Conservation (phyloP, 2,888 invertebrate species). For the Deroplatys truncata region DNA sequence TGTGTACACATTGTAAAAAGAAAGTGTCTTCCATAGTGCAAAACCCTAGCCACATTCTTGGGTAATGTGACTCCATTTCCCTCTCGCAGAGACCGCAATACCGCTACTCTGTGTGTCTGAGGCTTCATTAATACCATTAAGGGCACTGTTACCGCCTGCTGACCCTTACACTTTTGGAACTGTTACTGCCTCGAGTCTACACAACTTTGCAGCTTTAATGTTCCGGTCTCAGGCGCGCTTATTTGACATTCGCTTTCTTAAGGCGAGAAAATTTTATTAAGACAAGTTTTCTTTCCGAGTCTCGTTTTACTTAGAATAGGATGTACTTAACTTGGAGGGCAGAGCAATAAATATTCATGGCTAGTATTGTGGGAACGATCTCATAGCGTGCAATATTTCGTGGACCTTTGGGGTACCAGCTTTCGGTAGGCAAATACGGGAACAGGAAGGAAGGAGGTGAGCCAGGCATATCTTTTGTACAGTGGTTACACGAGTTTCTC, state of each 20-base stretch:
- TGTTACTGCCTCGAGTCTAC: background rate
- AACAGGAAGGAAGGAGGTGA: too few species aligned
- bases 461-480: too few species aligned
- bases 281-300: too few species aligned
- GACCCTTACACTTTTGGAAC: background rate
- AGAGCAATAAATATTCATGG: background rate
- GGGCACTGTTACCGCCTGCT: background rate
- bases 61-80: background rate
- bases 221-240: background rate
- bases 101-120: background rate
- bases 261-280: background rate
- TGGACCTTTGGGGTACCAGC: too few species aligned
- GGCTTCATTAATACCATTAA: background rate
- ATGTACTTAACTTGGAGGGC: background rate
- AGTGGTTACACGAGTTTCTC: too few species aligned
- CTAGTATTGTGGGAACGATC: too few species aligned
- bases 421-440: too few species aligned
- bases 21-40: background rate
- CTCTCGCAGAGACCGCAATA: background rate
- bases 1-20: background rate
- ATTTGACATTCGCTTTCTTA: background rate
- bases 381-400: too few species aligned
- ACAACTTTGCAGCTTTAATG: background rate
- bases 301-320: background rate
- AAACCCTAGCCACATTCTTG: background rate